Evolutionary conservation across 2,888 invertebrate species (phyloP), one percentile per base, ranked within the genome.

Genomic region (Athalia circularis): DNA sequence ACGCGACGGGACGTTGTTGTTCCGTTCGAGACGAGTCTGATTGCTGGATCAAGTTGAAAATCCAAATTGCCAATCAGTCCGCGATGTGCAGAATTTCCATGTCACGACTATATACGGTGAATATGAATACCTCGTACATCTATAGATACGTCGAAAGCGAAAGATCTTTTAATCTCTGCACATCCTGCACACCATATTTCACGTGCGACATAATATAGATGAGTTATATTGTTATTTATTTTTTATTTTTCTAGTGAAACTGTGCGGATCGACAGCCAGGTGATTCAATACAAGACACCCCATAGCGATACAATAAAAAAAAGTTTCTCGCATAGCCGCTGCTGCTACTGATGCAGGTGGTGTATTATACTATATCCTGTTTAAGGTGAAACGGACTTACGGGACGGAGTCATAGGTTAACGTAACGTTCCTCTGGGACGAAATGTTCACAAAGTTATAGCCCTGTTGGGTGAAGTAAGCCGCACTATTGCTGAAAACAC

Each of bases 1-100:
- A 45, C 48, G 62, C 59, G 13, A 45, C 48, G 62, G 54, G n/a
- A n/a, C 54, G 54, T 54, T 54, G 54, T 54, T 47, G 7, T 57
- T 59, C 62, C 64, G 75, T 62, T 64, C 43, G 50, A 52, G 75
- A 29, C 75, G 48, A 75, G 75, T 64, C 62, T 75, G 75, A 75
- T 75, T 75, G 64, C 75, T 29, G 75, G 75, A 75, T 75, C 75
- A 75, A 75, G 75, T 64, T 75, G 43, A 64, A 75, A 61, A 75
- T 75, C 75, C 75, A 50, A 62, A 75, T 75, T 75, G 62, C 75
- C 62, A 75, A 75, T 75, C 75, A 64, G 54, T 64, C 75, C 48
- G 15, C 52, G 29, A 29, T 29, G 29, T 29, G 29, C 29, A 29
- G 64, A 75, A 75, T 64, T 75, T 64, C 75, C 43, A 8, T 75